Conservation (phyloP, 2,797 vertebrate genomes). For the Anguilla obscura region DNA sequence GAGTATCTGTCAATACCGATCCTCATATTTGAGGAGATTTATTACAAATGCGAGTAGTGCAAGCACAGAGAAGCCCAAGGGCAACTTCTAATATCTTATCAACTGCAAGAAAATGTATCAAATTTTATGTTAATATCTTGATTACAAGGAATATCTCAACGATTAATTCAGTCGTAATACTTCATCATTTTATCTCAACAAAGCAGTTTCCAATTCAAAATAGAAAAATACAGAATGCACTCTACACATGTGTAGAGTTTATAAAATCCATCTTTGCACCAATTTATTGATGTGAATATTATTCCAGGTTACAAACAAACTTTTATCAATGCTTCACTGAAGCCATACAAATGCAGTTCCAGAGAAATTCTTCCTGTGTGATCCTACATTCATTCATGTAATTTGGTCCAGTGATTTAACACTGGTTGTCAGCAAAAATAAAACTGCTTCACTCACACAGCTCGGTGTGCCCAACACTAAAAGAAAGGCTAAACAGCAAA, state of each 20-base stretch:
- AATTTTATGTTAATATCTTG: neutral
- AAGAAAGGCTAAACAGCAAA: too few species aligned
- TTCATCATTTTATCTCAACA: neutral
- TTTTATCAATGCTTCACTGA: neutral
- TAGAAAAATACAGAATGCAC: neutral
- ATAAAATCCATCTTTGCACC: neutral
- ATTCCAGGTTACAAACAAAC: neutral
- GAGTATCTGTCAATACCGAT: neutral
- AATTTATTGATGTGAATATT: neutral
- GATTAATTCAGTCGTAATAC: neutral
- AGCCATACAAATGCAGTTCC: neutral
- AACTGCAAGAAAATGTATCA: neutral
- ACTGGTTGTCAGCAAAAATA: neutral
- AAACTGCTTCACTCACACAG: neutral
- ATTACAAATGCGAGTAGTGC: neutral
- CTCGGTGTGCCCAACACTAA: too few species aligned
- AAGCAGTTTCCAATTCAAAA: neutral
- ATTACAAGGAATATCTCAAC: neutral
- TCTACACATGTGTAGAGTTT: too few species aligned
- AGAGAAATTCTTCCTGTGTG: neutral
- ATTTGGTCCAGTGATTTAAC: neutral
- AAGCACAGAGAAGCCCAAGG: neutral
- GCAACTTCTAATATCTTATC: neutral
- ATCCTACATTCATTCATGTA: neutral
- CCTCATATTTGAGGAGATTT: neutral